Evolutionary conservation across 37 sponge, comb jelly and placozoan species (phyloP).

Genomic region (Spongilla lacustris): DNA sequence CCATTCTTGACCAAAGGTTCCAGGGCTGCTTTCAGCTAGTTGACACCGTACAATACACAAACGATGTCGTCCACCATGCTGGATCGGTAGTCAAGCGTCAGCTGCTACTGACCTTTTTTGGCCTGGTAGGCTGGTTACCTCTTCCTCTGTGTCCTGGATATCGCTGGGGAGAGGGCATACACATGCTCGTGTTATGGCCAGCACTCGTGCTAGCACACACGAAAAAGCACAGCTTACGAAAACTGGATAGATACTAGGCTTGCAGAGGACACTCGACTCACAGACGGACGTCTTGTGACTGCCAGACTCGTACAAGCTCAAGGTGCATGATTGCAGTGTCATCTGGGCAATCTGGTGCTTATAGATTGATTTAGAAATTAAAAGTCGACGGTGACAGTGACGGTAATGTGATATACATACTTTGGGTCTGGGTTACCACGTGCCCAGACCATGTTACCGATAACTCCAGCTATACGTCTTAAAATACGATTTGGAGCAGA

Average conservation of each 20-base stretch:
- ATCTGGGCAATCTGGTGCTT: too few relatives aligned
- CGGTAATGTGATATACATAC: too few relatives aligned
- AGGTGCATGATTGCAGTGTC: constrained; percentile 84
- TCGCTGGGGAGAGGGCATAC: constrained; percentile 53
- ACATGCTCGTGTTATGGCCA: not conserved
- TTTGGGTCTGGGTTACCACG: too few relatives aligned
- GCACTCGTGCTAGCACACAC: not conserved
- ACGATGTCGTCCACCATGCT: not conserved
- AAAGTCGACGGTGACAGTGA: not conserved
- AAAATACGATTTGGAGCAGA: too few relatives aligned
- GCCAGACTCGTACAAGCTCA: constrained; percentile 70
- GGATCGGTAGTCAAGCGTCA: not conserved
- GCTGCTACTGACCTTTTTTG: constrained; percentile 72
- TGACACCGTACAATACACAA: constrained; percentile 72
- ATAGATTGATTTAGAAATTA: too few relatives aligned
- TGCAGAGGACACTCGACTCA: constrained; percentile 32
- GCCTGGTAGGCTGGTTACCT: constrained; percentile 84
- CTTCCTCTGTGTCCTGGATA: constrained; percentile 75
- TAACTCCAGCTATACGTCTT: too few relatives aligned
- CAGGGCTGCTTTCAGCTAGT: constrained; percentile 61
- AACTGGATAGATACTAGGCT: constrained; percentile 76
- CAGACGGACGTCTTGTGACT: constrained; percentile 27
- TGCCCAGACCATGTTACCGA: too few relatives aligned
- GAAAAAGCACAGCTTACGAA: constrained; percentile 67
- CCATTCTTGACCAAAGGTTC: constrained; percentile 78